A percentile compares a stretch with the other conserved stretches of the same genome.
phyloP scores from a whole-genome alignment of 1,140 invertebrate genomes.

The Halesus radiatus region DNA sequence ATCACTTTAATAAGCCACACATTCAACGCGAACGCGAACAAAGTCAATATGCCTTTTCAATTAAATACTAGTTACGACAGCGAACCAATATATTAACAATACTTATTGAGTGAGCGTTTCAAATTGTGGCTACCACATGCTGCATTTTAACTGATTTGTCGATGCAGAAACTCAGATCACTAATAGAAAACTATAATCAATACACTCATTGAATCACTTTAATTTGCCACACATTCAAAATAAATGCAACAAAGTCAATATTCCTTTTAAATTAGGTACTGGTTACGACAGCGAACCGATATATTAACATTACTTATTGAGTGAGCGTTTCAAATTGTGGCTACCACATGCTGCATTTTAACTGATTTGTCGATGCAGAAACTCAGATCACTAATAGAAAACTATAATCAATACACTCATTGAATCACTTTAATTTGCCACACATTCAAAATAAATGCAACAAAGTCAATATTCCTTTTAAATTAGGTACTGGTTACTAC shows the following conservation, averaged over 20 bases:
- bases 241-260: constrained; percentile 12
- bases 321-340: background rate
- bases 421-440: constrained; percentile 35
- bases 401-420: background rate
- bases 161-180: no score
- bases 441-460: background rate
- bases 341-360: background rate
- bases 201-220: constrained; percentile 20
- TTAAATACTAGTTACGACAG: background rate
- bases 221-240: background rate
- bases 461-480: constrained; percentile 32
- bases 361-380: no score
- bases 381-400: no score
- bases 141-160: no score
- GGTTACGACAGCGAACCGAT: constrained; percentile 2
- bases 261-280: constrained; percentile 11
- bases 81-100: background rate
- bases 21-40: background rate
- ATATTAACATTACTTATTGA: background rate
- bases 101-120: background rate
- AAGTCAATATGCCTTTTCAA: constrained; percentile 39
- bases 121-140: background rate
- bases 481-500: background rate
- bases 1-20: constrained; percentile 35
- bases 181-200: background rate